phyloP scores from a whole-genome alignment of 2,888 invertebrate species.

The Exocentrus adspersus region DNA sequence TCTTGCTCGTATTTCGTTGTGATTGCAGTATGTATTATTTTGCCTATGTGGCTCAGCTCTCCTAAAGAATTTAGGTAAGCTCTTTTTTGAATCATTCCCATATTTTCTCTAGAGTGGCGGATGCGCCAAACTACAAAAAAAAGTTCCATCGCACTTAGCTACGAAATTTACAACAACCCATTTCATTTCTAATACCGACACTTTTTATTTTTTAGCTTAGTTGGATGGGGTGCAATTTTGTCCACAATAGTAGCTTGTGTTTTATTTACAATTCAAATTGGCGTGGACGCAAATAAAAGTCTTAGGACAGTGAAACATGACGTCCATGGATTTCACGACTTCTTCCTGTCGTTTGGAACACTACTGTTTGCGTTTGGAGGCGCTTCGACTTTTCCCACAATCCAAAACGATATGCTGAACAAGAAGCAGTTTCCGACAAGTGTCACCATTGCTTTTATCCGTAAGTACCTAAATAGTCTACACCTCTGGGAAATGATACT shows the following conservation, averaged over 20 bases:
- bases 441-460: conserved; percentile 70
- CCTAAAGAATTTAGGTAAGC: conserved; percentile 79
- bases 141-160: too few species aligned
- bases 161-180: too few species aligned
- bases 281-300: conserved; percentile 64
- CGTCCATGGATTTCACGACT: conserved; percentile 69
- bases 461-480: conserved; percentile 64
- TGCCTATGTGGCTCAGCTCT: conserved; percentile 73
- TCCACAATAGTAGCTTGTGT: conserved; percentile 72
- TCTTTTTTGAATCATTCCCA: background rate
- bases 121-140: too few species aligned
- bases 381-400: conserved; percentile 80
- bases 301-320: conserved; percentile 64
- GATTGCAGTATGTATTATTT: conserved; percentile 69
- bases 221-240: conserved; percentile 72
- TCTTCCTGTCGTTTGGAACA: conserved; percentile 76
- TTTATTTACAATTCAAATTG: conserved; percentile 71
- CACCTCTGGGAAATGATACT: too few species aligned
- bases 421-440: conserved; percentile 73
- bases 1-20: conserved; percentile 74
- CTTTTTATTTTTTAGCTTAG: conserved; percentile 64
- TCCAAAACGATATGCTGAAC: conserved; percentile 80
- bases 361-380: conserved; percentile 79
- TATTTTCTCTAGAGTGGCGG: too few species aligned
- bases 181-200: background rate